Evolutionary conservation across 2,797 vertebrate genomes (phyloP).

Genomic region (Gastrophryne carolinensis): DNA sequence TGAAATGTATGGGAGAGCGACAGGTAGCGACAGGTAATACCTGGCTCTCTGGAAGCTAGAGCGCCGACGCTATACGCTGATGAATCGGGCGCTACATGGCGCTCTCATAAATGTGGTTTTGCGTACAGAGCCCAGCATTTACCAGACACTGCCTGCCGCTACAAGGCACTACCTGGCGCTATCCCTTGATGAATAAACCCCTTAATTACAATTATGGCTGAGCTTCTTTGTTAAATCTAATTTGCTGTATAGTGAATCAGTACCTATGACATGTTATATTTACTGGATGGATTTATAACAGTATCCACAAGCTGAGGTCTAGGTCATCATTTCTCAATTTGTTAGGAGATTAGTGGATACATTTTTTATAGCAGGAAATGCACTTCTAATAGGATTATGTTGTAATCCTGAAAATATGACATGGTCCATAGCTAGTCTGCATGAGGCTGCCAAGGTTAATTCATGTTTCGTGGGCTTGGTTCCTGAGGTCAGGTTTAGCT

Average conservation of each 20-base stretch:
- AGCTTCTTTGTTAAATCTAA: background rate
- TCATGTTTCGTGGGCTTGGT: conserved; percentile 10
- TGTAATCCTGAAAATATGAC: conserved; percentile 32
- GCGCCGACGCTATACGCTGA: too few species aligned
- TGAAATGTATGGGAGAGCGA: too few species aligned
- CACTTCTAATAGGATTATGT: conserved; percentile 44
- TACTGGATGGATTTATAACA: background rate
- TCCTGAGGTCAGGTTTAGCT: conserved; percentile 6
- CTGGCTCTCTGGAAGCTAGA: too few species aligned
- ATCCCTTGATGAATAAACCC: too few species aligned
- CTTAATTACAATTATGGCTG: too few species aligned
- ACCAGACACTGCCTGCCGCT: too few species aligned
- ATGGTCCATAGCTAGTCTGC: conserved; percentile 12
- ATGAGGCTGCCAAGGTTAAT: conserved; percentile 19
- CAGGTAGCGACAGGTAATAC: too few species aligned
- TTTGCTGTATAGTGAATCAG: background rate
- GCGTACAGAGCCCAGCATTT: too few species aligned
- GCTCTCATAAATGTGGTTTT: too few species aligned
- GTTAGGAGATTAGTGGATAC: conserved; percentile 7
- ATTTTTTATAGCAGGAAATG: conserved; percentile 23
- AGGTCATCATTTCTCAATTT: background rate
- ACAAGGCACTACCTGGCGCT: too few species aligned
- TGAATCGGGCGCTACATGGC: too few species aligned
- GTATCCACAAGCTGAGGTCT: background rate
- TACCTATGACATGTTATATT: background rate